Evolutionary conservation across 2,888 invertebrate genomes (phyloP).

Genomic region (Yponomeuta sedellus): DNA sequence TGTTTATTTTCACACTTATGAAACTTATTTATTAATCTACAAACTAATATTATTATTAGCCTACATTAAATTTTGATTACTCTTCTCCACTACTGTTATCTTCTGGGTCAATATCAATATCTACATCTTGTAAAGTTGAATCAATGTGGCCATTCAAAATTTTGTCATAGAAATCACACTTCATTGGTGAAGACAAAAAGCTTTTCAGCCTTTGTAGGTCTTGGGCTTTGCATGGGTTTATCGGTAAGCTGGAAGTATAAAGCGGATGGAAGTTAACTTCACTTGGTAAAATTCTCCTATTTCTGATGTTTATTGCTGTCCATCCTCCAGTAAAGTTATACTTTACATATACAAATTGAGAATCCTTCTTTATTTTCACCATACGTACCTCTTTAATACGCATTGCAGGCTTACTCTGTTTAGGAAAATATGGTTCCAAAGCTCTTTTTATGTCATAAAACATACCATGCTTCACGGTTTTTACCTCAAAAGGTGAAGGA

Average conservation of each 20-base stretch:
- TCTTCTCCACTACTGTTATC: slow-evolving; percentile 8
- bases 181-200: slow-evolving; percentile 6
- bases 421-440: slow-evolving; percentile 11
- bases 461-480: slow-evolving; percentile 12
- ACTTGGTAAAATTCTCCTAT: slow-evolving; percentile 2
- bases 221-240: slow-evolving; percentile 3
- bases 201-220: slow-evolving; percentile 9
- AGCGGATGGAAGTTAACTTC: slow-evolving; percentile 7
- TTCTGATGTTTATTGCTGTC: slow-evolving; percentile 13
- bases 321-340: slow-evolving; percentile 15
- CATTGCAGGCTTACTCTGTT: slow-evolving; percentile 13
- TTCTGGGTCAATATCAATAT: slow-evolving; percentile 8
- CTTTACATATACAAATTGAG: slow-evolving; percentile 8
- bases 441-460: too few species aligned
- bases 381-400: slow-evolving; percentile 14
- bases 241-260: slow-evolving; percentile 7
- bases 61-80: not conserved
- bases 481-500: slow-evolving; percentile 16
- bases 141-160: slow-evolving; percentile 6
- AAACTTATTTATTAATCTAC: not conserved
- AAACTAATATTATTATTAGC: not conserved
- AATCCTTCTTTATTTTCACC: slow-evolving; percentile 14
- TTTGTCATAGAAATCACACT: slow-evolving; percentile 9
- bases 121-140: slow-evolving; percentile 9
- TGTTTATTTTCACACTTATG: slow-evolving; percentile 8